Evolutionary conservation across 2,797 vertebrate species (phyloP), one percentile per base, ranked within the genome.

Genomic region (Acanthiza pusilla): DNA sequence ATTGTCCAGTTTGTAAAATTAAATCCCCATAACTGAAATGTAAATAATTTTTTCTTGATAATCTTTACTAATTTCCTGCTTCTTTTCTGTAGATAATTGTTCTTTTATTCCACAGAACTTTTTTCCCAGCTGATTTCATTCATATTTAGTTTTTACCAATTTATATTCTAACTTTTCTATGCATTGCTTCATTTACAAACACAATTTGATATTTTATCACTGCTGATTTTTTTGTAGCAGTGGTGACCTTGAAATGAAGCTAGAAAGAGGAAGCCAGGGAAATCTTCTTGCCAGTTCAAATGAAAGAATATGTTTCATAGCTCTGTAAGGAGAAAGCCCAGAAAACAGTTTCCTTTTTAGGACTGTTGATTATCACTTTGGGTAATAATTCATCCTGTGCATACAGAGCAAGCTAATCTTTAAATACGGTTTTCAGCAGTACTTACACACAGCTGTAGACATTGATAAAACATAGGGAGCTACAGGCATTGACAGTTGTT

Each of bases 401-500:
- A 89, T 95, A 79, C 90, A 89, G 89, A 93, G 89, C 86, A 95
- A 77, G 61, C 82, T 94, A 62, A 85, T 93, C 89, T 78, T 93
- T 89, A 85, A 91, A 95, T 89, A 34, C 4, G 0, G 85, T 87
- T 91, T 94, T 96, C 89, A 91, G 79, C 91, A 68, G 50, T 85
- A 62, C 88, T 94, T 92, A 89, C 75, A 89, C 95, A 95, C 94
- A 96, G 96, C 95, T 96, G 93, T 88, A 94, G 94, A 67, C 94
- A 42, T 78, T 95, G 96, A 95, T 94, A 91, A 94, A 96, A 89
- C 73, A 74, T 63, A 29, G 79, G 61, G 66, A 94, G 73, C 91
- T 94, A 62, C 89, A 94, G 82, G 82, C 95, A 65, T 92, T 96
- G 91, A 89, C 93, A 91, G 91, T 91, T 84, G 85, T 94, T 95